phyloP scores from a whole-genome alignment of 2,888 invertebrate species.

The Trissolcus brochymenae region DNA sequence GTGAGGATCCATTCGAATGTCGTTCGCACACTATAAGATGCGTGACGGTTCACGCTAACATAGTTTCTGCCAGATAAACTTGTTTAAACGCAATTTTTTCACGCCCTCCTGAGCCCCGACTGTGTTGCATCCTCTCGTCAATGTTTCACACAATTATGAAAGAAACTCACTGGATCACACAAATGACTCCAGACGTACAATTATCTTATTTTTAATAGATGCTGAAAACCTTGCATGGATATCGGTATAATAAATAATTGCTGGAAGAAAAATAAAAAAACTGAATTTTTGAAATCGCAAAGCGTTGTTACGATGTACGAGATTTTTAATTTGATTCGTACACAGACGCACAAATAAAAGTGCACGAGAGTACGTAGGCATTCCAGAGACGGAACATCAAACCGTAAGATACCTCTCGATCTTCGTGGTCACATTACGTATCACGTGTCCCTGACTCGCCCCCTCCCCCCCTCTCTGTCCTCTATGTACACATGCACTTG shows the following conservation, averaged over 20 bases:
- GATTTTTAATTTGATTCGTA: slow-evolving; percentile 3
- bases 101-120: too few relatives aligned
- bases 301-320: neutral
- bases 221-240: too few relatives aligned
- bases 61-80: slow-evolving; percentile 48
- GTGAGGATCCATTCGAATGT: slow-evolving; percentile 55
- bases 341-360: neutral
- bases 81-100: slow-evolving; percentile 19
- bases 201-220: too few relatives aligned
- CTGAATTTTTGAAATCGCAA: too few relatives aligned
- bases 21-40: slow-evolving; percentile 48
- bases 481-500: slow-evolving; percentile 9
- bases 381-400: slow-evolving; percentile 22
- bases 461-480: neutral
- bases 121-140: too few relatives aligned
- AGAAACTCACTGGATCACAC: too few relatives aligned
- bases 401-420: slow-evolving; percentile 39
- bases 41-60: slow-evolving; percentile 42
- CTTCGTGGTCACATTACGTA: slow-evolving; percentile 68
- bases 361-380: slow-evolving; percentile 14
- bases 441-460: slow-evolving; percentile 69
- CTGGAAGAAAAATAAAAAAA: too few relatives aligned
- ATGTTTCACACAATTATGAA: too few relatives aligned
- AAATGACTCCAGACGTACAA: too few relatives aligned
- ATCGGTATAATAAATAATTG: too few relatives aligned